Evolutionary conservation across 2,797 vertebrate species (phyloP).

Genomic region (Rhinophrynus dorsalis): DNA sequence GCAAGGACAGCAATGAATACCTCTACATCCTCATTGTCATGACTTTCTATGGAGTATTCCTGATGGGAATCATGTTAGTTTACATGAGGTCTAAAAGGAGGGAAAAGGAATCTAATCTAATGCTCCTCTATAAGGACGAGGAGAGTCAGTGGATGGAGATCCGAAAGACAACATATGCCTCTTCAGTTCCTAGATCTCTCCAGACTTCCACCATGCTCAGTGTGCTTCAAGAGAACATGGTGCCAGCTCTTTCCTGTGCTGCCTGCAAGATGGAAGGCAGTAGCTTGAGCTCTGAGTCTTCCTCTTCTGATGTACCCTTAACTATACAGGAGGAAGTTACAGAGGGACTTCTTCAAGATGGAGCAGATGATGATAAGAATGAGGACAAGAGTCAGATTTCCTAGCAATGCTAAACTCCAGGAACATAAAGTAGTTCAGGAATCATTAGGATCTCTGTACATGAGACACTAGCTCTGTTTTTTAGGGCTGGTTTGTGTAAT

Average conservation of each 20-base stretch:
- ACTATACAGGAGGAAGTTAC: constrained; percentile 88
- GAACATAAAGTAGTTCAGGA: constrained; percentile 3
- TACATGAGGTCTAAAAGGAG: constrained; percentile 89
- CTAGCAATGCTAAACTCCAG: constrained; percentile 58
- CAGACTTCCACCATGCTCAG: constrained; percentile 76
- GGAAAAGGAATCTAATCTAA: constrained; percentile 82
- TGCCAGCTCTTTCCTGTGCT: constrained; percentile 78
- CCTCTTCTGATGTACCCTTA: constrained; percentile 84
- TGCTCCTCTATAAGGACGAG: constrained; percentile 89
- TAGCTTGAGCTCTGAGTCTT: constrained; percentile 89
- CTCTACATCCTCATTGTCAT: constrained; percentile 89
- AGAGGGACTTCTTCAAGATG: constrained; percentile 74
- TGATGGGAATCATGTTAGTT: constrained; percentile 86
- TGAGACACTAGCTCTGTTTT: not conserved
- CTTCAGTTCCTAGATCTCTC: constrained; percentile 64
- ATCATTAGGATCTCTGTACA: constrained; percentile 9
- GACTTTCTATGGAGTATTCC: constrained; percentile 91
- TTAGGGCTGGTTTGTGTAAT: constrained; percentile 13
- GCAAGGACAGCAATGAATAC: constrained; percentile 75
- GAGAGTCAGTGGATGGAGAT: constrained; percentile 85
- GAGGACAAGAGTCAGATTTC: constrained; percentile 66
- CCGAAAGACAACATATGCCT: constrained; percentile 68
- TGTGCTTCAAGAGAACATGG: constrained; percentile 72
- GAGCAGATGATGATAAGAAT: constrained; percentile 64
- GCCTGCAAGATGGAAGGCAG: constrained; percentile 87